Evolutionary conservation across 2,888 invertebrate genomes (phyloP), one percentile per base, ranked within the genome.

Genomic region (Myopa tessellatipennis): DNA sequence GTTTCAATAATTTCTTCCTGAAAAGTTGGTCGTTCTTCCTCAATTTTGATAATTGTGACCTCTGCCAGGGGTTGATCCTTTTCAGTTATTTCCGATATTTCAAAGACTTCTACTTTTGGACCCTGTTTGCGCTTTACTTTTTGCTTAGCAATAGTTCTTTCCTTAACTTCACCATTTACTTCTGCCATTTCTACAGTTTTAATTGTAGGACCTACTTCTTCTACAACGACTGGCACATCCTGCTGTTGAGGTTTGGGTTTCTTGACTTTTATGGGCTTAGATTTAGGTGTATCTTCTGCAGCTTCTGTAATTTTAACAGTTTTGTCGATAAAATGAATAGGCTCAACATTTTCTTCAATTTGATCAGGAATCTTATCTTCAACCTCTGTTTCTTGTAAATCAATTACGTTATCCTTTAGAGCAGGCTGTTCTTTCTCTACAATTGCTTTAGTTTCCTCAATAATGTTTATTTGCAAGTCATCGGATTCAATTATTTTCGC

Each of bases 51-150:
- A 50, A 90, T 85, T 50, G 86, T 87, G 3, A 91, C 87, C 74
- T 89, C 88, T 63, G 89, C 82, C 82, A 87, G 63, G 14, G 88
- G 85, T 85, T 85, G 83, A 61, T 86, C 86, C 14, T 85, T 84
- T 16, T 83, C 83, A 7, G 84, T 82, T 18, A 85, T 85, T 82
- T 87, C 87, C 4, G 84, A 83, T 74, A 87, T 86, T 80, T 88
- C 88, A 65, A 87, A 86, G 0, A 86, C 77, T 72, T 84, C 82
- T 79, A 86, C 85, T 67, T 86, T 84, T 3, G 85, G 84, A 14
- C 87, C 88, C 78, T 85, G 81, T 52, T 83, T 85, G 12, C 85
- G 84, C 76, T 84, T 83, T 26, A 88, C 83, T 77, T 84, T 89
- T 5, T 85, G 85, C 79, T 86, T 88, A 10, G 85, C 80, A 45